phyloP scores from a whole-genome alignment of 2,888 invertebrate species.

The Listrodromus nycthemerus region DNA sequence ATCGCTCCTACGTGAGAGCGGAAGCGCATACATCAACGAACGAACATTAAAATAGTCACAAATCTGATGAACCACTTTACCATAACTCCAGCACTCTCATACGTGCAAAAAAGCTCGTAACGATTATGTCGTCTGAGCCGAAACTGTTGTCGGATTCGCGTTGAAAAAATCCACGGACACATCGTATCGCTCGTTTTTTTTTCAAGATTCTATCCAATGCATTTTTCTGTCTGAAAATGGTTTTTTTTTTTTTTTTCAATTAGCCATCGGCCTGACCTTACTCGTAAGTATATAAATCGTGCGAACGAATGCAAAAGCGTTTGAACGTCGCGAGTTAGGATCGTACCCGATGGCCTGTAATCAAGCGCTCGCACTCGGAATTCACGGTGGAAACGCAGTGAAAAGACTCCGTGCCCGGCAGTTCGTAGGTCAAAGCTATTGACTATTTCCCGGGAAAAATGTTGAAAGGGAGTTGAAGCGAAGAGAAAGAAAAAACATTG shows the following conservation, averaged over 20 bases:
- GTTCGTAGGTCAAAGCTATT: slow-evolving; percentile 42
- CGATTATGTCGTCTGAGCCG: background rate
- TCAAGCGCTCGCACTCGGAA: slow-evolving; percentile 20
- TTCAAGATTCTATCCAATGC: background rate
- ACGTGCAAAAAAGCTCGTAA: background rate
- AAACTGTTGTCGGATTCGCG: background rate
- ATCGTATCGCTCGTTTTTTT: background rate
- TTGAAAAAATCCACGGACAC: background rate
- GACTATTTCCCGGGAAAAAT: background rate
- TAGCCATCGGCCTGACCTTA: background rate
- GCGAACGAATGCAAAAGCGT: background rate
- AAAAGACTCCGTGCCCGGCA: slow-evolving; percentile 28
- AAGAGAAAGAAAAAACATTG: slow-evolving; percentile 4
- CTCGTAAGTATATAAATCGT: background rate
- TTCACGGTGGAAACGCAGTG: background rate
- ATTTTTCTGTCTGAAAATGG: too few relatives aligned
- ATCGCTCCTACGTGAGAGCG: slow-evolving; percentile 23
- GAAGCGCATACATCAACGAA: background rate
- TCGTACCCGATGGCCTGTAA: background rate
- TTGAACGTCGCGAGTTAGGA: background rate
- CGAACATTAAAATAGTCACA: background rate
- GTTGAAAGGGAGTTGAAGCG: background rate
- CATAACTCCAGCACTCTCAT: background rate
- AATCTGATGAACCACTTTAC: background rate
- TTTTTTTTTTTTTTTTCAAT: background rate